These are phyloP conservation scores for Chelonus formosanus DNA, from an alignment of 2,888 invertebrate genomes.

Conservation along the genomic window DNA sequence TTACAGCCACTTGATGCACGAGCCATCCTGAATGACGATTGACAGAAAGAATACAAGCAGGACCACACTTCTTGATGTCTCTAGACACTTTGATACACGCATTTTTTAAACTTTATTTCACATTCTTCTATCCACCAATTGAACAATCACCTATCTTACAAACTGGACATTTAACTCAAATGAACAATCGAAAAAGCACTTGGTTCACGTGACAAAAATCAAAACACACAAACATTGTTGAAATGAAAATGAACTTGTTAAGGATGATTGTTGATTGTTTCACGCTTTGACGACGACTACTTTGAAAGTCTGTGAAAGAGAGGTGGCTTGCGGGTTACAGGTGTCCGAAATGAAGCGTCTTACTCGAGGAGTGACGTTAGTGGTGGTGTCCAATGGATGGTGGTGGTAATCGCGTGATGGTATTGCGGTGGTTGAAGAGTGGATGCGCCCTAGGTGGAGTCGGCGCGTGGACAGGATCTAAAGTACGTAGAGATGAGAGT, in stretches of 20 bases:
- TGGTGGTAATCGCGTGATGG: slow-evolving; percentile 34
- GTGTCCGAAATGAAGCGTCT: slow-evolving; percentile 55
- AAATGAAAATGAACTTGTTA: not conserved
- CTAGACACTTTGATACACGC: slow-evolving; percentile 45
- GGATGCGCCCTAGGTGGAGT: slow-evolving; percentile 50
- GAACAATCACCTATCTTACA: not conserved
- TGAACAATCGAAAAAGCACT: not conserved
- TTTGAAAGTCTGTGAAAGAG: slow-evolving; percentile 30
- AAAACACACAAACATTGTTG: not conserved
- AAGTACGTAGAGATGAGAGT: slow-evolving; percentile 2
- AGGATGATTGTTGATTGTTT: slow-evolving; percentile 17
- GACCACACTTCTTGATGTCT: slow-evolving; percentile 37
- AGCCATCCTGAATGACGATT: slow-evolving; percentile 50
- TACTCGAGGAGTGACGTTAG: slow-evolving; percentile 35
- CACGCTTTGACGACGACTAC: slow-evolving; percentile 30
- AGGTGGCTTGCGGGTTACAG: slow-evolving; percentile 59
- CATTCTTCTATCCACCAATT: slow-evolving; percentile 40
- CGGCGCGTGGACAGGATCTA: slow-evolving; percentile 48
- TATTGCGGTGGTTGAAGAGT: slow-evolving; percentile 43
- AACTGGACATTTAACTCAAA: slow-evolving; percentile 2
- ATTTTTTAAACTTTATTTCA: slow-evolving; percentile 52
- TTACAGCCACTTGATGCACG: slow-evolving; percentile 64
- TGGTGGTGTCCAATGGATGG: slow-evolving; percentile 35
- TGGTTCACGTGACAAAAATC: no score
- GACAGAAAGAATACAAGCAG: slow-evolving; percentile 49